Conservation (phyloP, 2,797 vertebrate genomes). For the Dromococcyx pavoninus region DNA sequence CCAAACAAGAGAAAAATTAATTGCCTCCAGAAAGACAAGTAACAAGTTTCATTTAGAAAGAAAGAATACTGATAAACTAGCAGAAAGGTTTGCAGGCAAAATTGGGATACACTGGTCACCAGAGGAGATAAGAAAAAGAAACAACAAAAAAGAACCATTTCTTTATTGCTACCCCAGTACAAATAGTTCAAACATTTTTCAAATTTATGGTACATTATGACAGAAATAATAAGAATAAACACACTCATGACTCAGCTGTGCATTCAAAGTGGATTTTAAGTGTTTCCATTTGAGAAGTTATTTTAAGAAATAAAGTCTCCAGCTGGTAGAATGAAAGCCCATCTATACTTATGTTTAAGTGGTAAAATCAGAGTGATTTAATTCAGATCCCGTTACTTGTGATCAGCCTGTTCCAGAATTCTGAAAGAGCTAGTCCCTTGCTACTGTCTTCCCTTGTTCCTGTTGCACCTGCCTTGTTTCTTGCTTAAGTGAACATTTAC, state of each 20-base stretch:
- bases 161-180: neutral
- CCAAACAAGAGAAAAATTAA: constrained; percentile 42
- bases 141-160: neutral
- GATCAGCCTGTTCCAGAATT: neutral
- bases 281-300: constrained; percentile 20
- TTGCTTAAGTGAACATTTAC: neutral
- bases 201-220: constrained; percentile 8
- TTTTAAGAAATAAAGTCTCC: constrained; percentile 18
- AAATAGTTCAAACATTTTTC: neutral
- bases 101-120: neutral
- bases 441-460: neutral
- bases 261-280: neutral
- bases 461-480: neutral
- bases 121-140: neutral
- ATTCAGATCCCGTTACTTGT: neutral
- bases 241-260: neutral
- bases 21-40: constrained; percentile 38
- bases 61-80: constrained; percentile 21
- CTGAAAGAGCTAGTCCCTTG: neutral
- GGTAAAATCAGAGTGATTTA: neutral
- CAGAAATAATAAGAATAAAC: neutral
- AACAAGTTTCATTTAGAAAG: constrained; percentile 61
- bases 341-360: neutral
- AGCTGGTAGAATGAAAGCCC: neutral
- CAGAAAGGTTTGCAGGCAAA: neutral